Evolutionary conservation across 2,113 vertebrate genomes (phyloP).

Genomic region (Chinchilla lanigera): DNA sequence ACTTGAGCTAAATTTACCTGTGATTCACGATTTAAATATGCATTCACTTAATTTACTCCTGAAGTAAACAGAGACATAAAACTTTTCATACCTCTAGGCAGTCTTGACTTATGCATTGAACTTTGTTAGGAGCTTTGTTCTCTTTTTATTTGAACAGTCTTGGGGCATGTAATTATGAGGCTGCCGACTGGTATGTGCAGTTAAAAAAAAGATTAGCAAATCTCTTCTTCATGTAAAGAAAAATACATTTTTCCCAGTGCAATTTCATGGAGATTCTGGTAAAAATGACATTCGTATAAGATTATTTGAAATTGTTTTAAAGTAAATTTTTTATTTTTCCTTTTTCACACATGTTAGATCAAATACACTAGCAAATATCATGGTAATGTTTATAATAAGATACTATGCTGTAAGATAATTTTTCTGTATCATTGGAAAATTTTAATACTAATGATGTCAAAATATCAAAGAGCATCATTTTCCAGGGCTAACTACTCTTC

Average conservation of each 20-base stretch:
- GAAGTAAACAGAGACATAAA: slow-evolving; percentile 80
- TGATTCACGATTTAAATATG: slow-evolving; percentile 78
- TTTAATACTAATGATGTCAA: slow-evolving; percentile 57
- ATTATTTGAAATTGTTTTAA: slow-evolving; percentile 7
- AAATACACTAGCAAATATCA: background rate
- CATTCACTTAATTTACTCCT: slow-evolving; percentile 75
- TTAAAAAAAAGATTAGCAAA: slow-evolving; percentile 48
- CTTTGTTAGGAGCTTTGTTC: slow-evolving; percentile 75
- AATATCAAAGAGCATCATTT: slow-evolving; percentile 36
- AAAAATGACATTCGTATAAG: slow-evolving; percentile 18
- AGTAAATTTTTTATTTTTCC: slow-evolving; percentile 2
- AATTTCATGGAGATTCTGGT: slow-evolving; percentile 37
- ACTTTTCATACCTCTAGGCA: slow-evolving; percentile 72
- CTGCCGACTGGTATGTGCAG: slow-evolving; percentile 16
- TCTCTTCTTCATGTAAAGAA: slow-evolving; percentile 40
- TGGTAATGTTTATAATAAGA: slow-evolving; percentile 57
- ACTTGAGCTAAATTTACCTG: slow-evolving; percentile 54
- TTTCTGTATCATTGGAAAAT: slow-evolving; percentile 40
- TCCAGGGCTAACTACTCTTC: background rate
- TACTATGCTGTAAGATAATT: slow-evolving; percentile 19
- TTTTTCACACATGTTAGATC: slow-evolving; percentile 3
- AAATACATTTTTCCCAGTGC: background rate
- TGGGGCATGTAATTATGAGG: slow-evolving; percentile 71
- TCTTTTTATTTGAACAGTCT: slow-evolving; percentile 76
- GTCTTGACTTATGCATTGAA: slow-evolving; percentile 67